A percentile compares a stretch with the other conserved stretches of the same genome.
phyloP scores from a whole-genome alignment of 1,140 invertebrate species.

The Agrilus planipennis region DNA sequence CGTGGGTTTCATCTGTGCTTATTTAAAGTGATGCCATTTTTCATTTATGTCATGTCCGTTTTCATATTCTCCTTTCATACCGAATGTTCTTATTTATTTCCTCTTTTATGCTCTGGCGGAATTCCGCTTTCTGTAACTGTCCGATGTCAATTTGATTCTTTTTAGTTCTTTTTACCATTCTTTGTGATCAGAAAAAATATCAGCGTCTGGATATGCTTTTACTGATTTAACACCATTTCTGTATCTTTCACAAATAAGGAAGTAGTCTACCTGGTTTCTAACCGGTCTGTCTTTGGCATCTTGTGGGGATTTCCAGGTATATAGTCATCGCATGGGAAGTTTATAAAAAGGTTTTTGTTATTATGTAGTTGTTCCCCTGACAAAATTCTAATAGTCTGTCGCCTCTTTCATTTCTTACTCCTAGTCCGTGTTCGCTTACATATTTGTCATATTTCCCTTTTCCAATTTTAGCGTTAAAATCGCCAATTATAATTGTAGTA shows the following conservation, averaged over 20 bases:
- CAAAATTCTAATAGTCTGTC: constrained; percentile 26
- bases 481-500: constrained; percentile 18
- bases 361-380: constrained; percentile 23
- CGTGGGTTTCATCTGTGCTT: constrained; percentile 7
- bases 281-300: constrained; percentile 20
- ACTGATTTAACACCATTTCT: constrained; percentile 22
- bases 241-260: constrained; percentile 24
- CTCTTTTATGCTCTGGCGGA: background rate
- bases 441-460: constrained; percentile 9
- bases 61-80: background rate
- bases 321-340: constrained; percentile 23
- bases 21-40: too few relatives aligned
- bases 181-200: constrained; percentile 26
- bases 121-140: background rate
- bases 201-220: constrained; percentile 21
- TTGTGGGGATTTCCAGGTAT: constrained; percentile 30
- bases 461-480: constrained; percentile 24
- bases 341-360: constrained; percentile 29
- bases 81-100: background rate
- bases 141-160: background rate
- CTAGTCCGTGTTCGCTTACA: constrained; percentile 19
- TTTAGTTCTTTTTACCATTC: background rate
- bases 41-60: background rate
- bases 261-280: constrained; percentile 30
- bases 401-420: constrained; percentile 24